Evolutionary conservation across 2,888 invertebrate species (phyloP), one percentile per base, ranked within the genome.

Genomic region (Thymelicus acteon): DNA sequence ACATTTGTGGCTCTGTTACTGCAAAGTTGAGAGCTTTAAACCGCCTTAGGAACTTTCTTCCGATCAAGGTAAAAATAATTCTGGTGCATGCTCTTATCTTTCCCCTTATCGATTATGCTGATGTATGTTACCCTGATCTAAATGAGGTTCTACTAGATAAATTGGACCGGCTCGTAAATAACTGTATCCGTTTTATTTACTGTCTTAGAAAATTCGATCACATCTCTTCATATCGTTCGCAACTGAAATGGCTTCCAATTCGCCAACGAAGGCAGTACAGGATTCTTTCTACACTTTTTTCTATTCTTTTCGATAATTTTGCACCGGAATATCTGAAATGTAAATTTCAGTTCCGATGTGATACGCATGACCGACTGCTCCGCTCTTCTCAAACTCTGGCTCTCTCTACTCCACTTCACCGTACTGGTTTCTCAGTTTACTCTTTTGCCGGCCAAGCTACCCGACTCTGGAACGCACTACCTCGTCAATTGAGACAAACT

Each of bases 21-120:
- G 19, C 19, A n/a, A 39, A 13, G 6, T 37, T 60, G 4, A 24
- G 48, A 31, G 44, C 60, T 0, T 48, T 60, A 10, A 60, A 67
- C 12, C 7, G 67, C 3, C 31, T 67, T 7, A 39, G 57, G n/a
- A 57, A 58, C 7, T 60, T 67, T 19, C 60, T 67, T 7, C 67
- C 67, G 2, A 6, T 49, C 47, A 44, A 60, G 48, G 49, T 47
- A 4, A 67, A 67, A 60, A 48, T 60, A 58, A 48, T 6, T 15
- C 37, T 67, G 47, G 60, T 58, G 8, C 67, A 67, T 10, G 8
- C 67, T 31, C 60, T 67, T 12, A 47, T 67, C 7, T 37, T 67
- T 37, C 67, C 67, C n/a, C 7, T 67, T 1, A 37, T 67, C 6
- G 67, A 67, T 37, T 67, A 60, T 15, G 39, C 39, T 5, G 60